Evolutionary conservation across 2,797 vertebrate genomes (phyloP).

Genomic region (Megalops cyprinoides): DNA sequence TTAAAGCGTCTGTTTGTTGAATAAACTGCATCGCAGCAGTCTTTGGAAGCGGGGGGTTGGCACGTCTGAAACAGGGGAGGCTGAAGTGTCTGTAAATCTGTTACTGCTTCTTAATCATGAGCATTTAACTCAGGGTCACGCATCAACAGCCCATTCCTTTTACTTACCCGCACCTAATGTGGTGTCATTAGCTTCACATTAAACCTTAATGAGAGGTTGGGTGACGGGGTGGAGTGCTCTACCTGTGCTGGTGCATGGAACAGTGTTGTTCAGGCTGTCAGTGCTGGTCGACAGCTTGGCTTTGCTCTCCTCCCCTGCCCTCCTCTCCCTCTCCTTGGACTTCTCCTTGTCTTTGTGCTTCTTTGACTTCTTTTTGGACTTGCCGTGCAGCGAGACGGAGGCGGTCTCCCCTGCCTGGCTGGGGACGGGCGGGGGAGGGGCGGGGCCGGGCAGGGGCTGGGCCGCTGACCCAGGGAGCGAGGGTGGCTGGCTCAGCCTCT

Average conservation of each 20-base stretch:
- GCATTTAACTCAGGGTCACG: no score
- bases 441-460: neutral
- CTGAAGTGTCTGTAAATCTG: no score
- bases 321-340: conserved; percentile 55
- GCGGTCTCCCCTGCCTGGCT: neutral
- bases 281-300: conserved; percentile 54
- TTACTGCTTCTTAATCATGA: no score
- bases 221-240: conserved; percentile 2
- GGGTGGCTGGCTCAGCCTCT: conserved; percentile 48
- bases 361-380: conserved; percentile 63
- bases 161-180: no score
- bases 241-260: conserved; percentile 63
- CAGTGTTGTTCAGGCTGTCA: conserved; percentile 38
- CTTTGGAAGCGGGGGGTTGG: no score
- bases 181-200: no score
- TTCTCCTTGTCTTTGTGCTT: conserved; percentile 80
- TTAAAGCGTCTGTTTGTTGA: no score
- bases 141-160: no score
- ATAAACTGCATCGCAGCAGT: no score
- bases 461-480: conserved; percentile 14
- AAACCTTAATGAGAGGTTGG: no score
- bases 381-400: conserved; percentile 32
- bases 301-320: conserved; percentile 60
- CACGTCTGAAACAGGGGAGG: no score
- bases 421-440: neutral